These are phyloP conservation scores for Hylaeus anthracinus DNA, from an alignment of 1,140 invertebrate species.

Conservation along the genomic window DNA sequence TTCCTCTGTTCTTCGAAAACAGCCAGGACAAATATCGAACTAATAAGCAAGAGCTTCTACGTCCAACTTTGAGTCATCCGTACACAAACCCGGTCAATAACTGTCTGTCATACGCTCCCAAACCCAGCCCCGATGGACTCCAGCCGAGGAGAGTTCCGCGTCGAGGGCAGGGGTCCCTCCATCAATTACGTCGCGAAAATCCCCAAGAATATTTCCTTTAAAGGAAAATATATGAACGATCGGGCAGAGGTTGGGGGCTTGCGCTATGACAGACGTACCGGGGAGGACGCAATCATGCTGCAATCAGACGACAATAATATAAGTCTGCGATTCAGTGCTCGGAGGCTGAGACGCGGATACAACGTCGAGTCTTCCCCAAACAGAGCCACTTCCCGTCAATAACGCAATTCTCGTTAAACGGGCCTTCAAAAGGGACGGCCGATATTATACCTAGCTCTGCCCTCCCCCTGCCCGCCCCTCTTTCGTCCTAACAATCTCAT, in stretches of 20 bases:
- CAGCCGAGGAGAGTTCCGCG: too few species aligned
- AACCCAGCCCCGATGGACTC: too few species aligned
- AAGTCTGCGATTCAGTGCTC: constrained; percentile 1
- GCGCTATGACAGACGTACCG: not conserved
- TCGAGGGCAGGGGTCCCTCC: too few species aligned
- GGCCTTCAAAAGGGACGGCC: constrained; percentile 28
- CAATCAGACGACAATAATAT: constrained; percentile 17
- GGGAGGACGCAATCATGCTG: not conserved
- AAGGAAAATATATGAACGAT: not conserved
- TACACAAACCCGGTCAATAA: not conserved
- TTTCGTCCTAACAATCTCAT: constrained; percentile 39
- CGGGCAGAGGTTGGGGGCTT: not conserved
- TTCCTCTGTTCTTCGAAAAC: too few species aligned
- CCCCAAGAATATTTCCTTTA: not conserved
- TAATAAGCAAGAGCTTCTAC: too few species aligned
- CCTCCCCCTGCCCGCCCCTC: not conserved
- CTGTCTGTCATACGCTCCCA: not conserved
- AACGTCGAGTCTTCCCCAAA: constrained; percentile 10
- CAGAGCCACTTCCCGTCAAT: constrained; percentile 31
- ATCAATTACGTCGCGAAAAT: too few species aligned
- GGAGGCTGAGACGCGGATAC: not conserved
- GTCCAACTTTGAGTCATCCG: too few species aligned
- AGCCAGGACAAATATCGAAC: too few species aligned
- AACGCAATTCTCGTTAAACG: constrained; percentile 38
- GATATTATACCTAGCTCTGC: constrained; percentile 15